Evolutionary conservation across 2,113 vertebrate genomes (phyloP).

Genomic region (Epinephelus fuscoguttatus): DNA sequence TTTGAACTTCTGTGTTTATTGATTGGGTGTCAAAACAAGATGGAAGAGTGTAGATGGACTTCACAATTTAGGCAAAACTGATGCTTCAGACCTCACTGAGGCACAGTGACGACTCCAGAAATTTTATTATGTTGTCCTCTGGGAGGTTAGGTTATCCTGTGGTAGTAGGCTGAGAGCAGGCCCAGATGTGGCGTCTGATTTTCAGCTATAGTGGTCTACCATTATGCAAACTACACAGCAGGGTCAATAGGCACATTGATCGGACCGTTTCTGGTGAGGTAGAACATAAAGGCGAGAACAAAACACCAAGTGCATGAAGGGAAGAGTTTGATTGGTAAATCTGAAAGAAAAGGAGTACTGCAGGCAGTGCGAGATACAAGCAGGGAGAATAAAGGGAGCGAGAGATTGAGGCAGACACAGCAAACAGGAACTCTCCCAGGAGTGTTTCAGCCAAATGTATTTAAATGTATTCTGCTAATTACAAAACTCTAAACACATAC

Average conservation of each 20-base stretch:
- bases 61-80: conserved; percentile 2
- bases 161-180: conserved; percentile 8
- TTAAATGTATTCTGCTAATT: conserved; percentile 88
- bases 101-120: not conserved
- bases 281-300: conserved; percentile 58
- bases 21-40: conserved; percentile 22
- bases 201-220: conserved; percentile 23
- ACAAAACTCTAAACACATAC: conserved; percentile 84
- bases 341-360: conserved; percentile 60
- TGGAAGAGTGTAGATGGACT: not conserved
- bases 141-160: conserved; percentile 18
- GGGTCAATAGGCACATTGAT: conserved; percentile 62
- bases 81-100: not conserved
- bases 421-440: conserved; percentile 80
- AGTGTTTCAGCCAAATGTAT: conserved; percentile 83
- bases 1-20: conserved; percentile 19
- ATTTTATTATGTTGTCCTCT: conserved; percentile 19
- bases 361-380: conserved; percentile 57
- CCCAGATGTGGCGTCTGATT: conserved; percentile 27
- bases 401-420: conserved; percentile 74
- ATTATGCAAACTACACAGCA: conserved; percentile 52
- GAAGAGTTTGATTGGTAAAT: conserved; percentile 70
- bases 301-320: conserved; percentile 54
- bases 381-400: conserved; percentile 71
- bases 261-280: conserved; percentile 32